Evolutionary conservation across 1,140 invertebrate genomes (phyloP).

Genomic region (Palaemon carinicauda): DNA sequence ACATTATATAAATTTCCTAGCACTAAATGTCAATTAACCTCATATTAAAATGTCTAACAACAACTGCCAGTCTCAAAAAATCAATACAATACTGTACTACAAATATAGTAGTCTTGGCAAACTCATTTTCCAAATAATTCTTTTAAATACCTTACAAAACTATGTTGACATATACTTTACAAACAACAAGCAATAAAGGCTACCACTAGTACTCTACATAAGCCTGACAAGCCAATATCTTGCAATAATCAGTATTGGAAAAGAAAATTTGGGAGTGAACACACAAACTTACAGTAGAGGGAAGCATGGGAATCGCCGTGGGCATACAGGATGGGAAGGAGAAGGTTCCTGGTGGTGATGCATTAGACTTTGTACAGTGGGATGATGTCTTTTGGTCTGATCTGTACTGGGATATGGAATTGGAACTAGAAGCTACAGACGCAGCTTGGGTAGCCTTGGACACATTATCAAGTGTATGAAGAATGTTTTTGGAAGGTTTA

Average conservation of each 20-base stretch:
- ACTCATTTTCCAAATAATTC: no score
- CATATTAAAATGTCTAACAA: no score
- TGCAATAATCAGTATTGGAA: neutral
- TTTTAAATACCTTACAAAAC: no score
- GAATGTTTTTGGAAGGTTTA: neutral
- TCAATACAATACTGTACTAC: no score
- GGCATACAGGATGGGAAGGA: neutral
- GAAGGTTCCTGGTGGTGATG: conserved; percentile 16
- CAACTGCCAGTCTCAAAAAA: no score
- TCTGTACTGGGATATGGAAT: neutral
- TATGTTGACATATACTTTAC: no score
- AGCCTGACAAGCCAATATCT: no score
- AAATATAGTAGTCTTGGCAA: no score
- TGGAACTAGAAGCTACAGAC: neutral
- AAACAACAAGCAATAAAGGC: neutral
- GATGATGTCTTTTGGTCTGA: neutral
- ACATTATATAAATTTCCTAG: no score
- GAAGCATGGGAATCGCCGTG: neutral
- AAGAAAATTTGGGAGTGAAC: neutral
- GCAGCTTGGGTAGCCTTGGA: neutral
- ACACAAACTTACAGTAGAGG: conserved; percentile 10
- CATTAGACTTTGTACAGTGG: neutral
- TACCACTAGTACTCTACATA: no score
- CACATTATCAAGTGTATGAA: neutral
- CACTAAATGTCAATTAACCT: no score